A percentile compares a stretch with the other conserved stretches of the same genome.
These are phyloP conservation scores for Podiceps cristatus DNA, from an alignment of 2,113 vertebrate species.

Conservation along the genomic window DNA sequence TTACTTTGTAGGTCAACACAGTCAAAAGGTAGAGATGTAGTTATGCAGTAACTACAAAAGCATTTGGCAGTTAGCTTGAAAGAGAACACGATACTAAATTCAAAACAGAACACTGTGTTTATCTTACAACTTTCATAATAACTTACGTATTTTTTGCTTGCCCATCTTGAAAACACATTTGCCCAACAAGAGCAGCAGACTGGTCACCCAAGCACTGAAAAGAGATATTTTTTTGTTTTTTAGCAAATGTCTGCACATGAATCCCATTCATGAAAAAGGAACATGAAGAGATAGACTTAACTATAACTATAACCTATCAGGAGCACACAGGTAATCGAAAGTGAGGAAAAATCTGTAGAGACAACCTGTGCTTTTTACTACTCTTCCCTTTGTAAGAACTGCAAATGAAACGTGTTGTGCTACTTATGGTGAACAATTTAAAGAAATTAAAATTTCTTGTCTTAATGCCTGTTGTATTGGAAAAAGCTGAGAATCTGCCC, in stretches of 20 bases:
- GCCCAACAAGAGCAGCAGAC: conserved; percentile 94
- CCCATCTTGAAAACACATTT: conserved; percentile 94
- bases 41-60: not conserved
- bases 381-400: not conserved
- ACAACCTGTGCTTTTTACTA: not conserved
- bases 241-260: not conserved
- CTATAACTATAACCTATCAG: not conserved
- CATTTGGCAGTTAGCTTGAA: not conserved
- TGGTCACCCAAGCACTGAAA: conserved; percentile 98
- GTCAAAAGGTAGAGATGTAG: not conserved
- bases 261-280: not conserved
- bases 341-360: not conserved
- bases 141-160: conserved; percentile 98
- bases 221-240: not conserved
- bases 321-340: not conserved
- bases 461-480: not conserved
- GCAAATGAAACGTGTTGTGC: not conserved
- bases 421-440: not conserved
- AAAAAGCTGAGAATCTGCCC: not conserved
- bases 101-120: not conserved
- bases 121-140: not conserved
- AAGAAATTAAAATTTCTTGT: not conserved
- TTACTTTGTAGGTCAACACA: not conserved
- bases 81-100: not conserved
- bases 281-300: not conserved